phyloP scores from a whole-genome alignment of 2,888 invertebrate species.

The Sarcophaga caerulescens region DNA sequence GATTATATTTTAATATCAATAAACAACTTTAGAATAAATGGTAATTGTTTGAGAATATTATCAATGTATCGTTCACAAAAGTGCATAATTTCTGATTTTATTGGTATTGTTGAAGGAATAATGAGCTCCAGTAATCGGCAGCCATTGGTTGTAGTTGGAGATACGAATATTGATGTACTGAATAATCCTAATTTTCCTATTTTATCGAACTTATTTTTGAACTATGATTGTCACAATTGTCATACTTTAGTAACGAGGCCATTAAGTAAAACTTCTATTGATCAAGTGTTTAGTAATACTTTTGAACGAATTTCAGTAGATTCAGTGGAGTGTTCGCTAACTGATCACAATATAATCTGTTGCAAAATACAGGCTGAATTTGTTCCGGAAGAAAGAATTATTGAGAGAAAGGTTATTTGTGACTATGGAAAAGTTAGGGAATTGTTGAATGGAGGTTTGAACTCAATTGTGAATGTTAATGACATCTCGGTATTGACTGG shows the following conservation, averaged over 20 bases:
- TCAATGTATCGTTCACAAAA: not conserved
- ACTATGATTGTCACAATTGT: too few species aligned
- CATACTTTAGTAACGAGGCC: not conserved
- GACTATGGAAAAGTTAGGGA: not conserved
- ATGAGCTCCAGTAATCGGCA: not conserved
- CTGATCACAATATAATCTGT: constrained; percentile 13
- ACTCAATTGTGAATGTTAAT: not conserved
- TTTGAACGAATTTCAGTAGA: not conserved
- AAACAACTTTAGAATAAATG: not conserved
- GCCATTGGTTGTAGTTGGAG: not conserved
- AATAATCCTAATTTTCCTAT: not conserved
- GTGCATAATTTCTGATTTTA: not conserved
- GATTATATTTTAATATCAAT: too few species aligned
- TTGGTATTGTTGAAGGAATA: not conserved
- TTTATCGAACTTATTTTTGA: not conserved
- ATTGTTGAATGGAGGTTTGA: not conserved
- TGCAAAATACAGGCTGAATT: not conserved
- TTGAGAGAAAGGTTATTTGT: too few species aligned
- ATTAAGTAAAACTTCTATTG: constrained; percentile 25
- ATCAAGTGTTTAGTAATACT: constrained; percentile 29
- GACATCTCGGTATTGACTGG: not conserved
- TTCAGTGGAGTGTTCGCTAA: constrained; percentile 19
- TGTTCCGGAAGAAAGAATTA: too few species aligned
- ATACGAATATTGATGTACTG: not conserved
- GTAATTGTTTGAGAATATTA: not conserved